Evolutionary conservation across 2,113 vertebrate species (phyloP).

Genomic region (Nesoenas mayeri): DNA sequence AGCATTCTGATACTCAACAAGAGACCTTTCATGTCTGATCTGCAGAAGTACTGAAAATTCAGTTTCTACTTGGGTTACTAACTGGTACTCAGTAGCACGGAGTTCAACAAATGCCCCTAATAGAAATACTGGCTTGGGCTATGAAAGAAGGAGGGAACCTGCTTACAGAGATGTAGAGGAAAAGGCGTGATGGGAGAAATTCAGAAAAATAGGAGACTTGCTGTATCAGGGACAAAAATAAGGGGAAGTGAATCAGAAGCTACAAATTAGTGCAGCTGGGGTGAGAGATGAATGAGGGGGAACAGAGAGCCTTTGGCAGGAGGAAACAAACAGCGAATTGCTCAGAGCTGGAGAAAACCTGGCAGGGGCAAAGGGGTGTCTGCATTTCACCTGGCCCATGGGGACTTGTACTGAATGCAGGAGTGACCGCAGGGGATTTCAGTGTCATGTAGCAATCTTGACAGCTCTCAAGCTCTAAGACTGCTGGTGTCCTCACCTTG

Average conservation of each 20-base stretch:
- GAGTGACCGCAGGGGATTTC: neutral
- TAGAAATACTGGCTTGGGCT: neutral
- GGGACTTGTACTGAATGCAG: neutral
- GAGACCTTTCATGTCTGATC: neutral
- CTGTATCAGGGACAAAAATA: neutral
- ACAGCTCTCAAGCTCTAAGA: neutral
- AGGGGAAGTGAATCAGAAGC: neutral
- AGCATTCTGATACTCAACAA: neutral
- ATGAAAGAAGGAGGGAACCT: neutral
- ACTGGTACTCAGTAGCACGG: neutral
- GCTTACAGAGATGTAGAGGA: neutral
- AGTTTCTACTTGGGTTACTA: neutral
- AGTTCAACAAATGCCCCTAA: neutral
- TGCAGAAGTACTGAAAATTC: neutral
- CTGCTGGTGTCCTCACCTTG: rapidly evolving
- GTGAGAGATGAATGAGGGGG: neutral
- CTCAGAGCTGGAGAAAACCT: neutral
- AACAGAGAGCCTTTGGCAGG: neutral
- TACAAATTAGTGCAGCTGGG: neutral
- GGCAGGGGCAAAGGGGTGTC: neutral
- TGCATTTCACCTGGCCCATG: neutral
- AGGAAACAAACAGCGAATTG: neutral
- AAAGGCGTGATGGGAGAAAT: neutral
- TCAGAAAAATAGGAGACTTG: neutral
- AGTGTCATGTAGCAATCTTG: neutral